Base-by-base conservation (phyloP, 1,140 invertebrate species). In the Thalassaphorura encarpata region DNA sequence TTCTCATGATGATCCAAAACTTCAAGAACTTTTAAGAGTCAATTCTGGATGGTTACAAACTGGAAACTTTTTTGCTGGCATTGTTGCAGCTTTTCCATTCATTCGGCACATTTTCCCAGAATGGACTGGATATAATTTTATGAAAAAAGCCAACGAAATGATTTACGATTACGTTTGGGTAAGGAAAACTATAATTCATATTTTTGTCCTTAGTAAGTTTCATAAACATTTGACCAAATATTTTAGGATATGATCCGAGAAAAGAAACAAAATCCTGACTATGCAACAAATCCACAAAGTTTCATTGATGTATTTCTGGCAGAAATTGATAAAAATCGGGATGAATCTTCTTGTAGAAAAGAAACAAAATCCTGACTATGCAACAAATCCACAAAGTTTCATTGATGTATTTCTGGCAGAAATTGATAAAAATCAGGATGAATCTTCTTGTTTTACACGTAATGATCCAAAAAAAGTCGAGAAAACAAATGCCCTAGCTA, bases 251-350 rank as follows among this genome's bases (percentile, higher is more conserved):
- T n/a, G n/a, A n/a, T n/a, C n/a, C n/a, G n/a, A n/a, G n/a, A n/a
- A n/a, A n/a, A n/a, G n/a, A n/a, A n/a, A n/a, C n/a, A n/a, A n/a
- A n/a, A n/a, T n/a, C n/a, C n/a, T n/a, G n/a, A n/a, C n/a, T n/a
- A 27, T 45, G 80, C 50, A 87, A 91, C 71, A 80, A 92, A 19
- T 89, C n/a, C n/a, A n/a, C n/a, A n/a, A n/a, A n/a, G n/a, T n/a
- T 36, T n/a, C n/a, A 36, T 36, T 36, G n/a, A 11, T 13, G 4
- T 5, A 8, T 19, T 26, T 6, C 15, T 24, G 8, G 19, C 26
- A 48, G 24, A 24, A 29, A 16, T 19, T 24, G 11, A 24, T 48
- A 4, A 24, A 48, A 27, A 24, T 21, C 16, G 46, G 11, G 11
- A 48, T 21, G 24, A 8, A 26, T 8, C 67, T 72, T 92, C 18